These are phyloP conservation scores for Bufo bufo DNA, from an alignment of 2,113 vertebrate genomes.

Conservation along the genomic window DNA sequence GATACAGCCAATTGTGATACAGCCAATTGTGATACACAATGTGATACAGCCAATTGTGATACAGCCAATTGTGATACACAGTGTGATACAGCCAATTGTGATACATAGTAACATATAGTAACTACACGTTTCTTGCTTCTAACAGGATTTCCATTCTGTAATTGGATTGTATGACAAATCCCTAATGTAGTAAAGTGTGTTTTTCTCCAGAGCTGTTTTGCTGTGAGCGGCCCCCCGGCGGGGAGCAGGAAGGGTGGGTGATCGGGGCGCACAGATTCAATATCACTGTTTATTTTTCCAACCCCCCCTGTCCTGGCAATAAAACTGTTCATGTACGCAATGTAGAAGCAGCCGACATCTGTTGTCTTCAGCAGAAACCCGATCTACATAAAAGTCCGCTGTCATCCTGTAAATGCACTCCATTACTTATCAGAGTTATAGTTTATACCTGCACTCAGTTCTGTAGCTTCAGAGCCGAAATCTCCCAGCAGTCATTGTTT, in stretches of 20 bases:
- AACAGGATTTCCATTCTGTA: slow-evolving; percentile 32
- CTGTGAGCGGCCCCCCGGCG: neutral
- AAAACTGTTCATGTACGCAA: neutral
- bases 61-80: too few relatives aligned
- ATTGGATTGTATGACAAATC: slow-evolving; percentile 37
- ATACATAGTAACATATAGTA: neutral
- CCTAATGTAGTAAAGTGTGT: slow-evolving; percentile 22
- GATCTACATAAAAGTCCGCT: neutral
- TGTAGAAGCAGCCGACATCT: neutral
- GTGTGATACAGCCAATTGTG: too few relatives aligned
- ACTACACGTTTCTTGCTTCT: neutral
- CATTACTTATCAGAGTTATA: neutral
- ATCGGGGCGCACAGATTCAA: neutral
- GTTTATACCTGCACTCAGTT: neutral
- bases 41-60: too few relatives aligned
- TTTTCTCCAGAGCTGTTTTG: slow-evolving; percentile 18
- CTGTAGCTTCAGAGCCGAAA: neutral
- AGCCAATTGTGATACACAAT: too few relatives aligned
- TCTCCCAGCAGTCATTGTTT: neutral
- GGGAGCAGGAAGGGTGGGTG: neutral
- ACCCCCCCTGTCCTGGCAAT: neutral
- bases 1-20: too few relatives aligned
- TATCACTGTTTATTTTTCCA: neutral
- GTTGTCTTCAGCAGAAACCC: neutral
- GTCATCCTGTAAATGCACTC: neutral